Evolutionary conservation across 37 sponge, comb jelly and placozoan genomes (phyloP).

Genomic region (Theonella swinhoei): DNA sequence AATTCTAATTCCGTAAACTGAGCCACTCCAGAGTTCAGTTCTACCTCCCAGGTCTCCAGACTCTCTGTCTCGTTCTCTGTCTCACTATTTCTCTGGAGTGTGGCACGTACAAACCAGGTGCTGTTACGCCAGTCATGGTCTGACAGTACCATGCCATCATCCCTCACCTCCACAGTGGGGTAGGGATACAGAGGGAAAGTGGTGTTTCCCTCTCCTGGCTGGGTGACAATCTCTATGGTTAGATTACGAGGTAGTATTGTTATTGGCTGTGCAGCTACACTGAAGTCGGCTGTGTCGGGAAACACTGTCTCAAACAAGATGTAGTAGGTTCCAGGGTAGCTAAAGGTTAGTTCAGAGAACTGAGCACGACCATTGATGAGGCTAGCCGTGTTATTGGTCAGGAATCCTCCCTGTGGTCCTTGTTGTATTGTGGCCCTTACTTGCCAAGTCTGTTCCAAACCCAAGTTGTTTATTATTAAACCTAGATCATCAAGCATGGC

Average conservation of each 20-base stretch:
- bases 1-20: slow-evolving; percentile 37
- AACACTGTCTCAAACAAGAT: slow-evolving; percentile 55
- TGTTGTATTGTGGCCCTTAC: slow-evolving; percentile 35
- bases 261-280: slow-evolving; percentile 1
- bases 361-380: slow-evolving; percentile 65
- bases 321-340: slow-evolving; percentile 59
- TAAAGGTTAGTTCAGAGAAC: slow-evolving; percentile 57
- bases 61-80: no score
- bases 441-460: slow-evolving; percentile 48
- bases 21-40: slow-evolving; percentile 37
- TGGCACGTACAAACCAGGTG: slow-evolving; percentile 49
- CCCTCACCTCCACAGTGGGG: slow-evolving; percentile 48
- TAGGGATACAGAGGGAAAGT: slow-evolving; percentile 45
- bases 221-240: slow-evolving; percentile 18
- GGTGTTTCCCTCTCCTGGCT: slow-evolving; percentile 46
- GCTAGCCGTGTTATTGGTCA: slow-evolving; percentile 8
- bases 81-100: neutral
- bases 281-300: slow-evolving; percentile 58
- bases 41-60: slow-evolving; percentile 18
- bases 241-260: slow-evolving; percentile 19
- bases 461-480: slow-evolving; percentile 34
- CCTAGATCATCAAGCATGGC: slow-evolving; percentile 58
- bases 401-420: slow-evolving; percentile 20
- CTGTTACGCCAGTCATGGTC: slow-evolving; percentile 73
- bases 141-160: slow-evolving; percentile 28